Base-by-base conservation (phyloP, 1,140 invertebrate species). In the Mactra quadrangularis region DNA sequence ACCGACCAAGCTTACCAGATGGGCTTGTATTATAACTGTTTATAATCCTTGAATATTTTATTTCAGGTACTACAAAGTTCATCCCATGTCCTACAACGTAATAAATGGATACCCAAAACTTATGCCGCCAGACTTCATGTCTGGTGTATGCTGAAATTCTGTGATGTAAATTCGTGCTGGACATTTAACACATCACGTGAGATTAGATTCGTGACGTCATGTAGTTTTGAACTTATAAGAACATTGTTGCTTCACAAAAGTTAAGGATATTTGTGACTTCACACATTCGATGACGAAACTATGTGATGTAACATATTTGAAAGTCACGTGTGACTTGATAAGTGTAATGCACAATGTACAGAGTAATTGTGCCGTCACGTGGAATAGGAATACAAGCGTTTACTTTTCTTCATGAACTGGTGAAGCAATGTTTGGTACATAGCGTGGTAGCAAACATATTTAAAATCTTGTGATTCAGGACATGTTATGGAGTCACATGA, bases 61-160 rank as follows among this genome's bases (percentile, higher is more conserved):
- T 70, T 55, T 29, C 78, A 82, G 78, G 22, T 55, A 59, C 31
- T 82, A 71, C 35, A 82, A 71, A 50, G 78, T 72, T 27, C 66
- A 82, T 31, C 78, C 66, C 45, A 50, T 50, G 35, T 47, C 64
- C 6, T 82, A 82, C 50, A 82, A 71, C 13, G 57, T 82, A 17
- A 7, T 82, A 38, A 47, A 50, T 7, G 55, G 55, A 13, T 82
- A 82, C 59, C 78, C 78, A 33, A 59, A 72, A 52, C 78, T 64
- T 13, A 35, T 82, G 57, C 78, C 78, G 15, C 78, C 78, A 38
- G 41, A 45, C 0, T 82, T 52, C 52, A 59, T 82, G 55, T 27
- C 25, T 6, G 78, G 59, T 60, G 59, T 82, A 47, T 82, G 78
- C 38, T 68, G 62, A 77, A 0, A 11, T 31, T 19, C 52, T 11